Evolutionary conservation across 2,113 vertebrate genomes (phyloP).

Genomic region (Excalfactoria chinensis): DNA sequence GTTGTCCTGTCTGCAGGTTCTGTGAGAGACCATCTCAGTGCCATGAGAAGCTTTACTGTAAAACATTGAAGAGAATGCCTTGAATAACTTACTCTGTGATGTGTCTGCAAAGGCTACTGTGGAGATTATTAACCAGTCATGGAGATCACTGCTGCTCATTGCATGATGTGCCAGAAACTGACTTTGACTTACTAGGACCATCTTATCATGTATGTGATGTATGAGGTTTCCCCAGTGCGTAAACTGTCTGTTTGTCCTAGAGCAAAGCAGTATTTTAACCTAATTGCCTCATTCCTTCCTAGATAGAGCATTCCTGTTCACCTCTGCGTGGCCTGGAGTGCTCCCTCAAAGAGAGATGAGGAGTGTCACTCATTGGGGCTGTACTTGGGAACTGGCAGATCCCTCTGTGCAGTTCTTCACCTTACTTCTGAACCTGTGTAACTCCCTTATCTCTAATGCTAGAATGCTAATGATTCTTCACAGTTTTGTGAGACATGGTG

Average conservation of each 20-base stretch:
- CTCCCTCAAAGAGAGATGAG: background rate
- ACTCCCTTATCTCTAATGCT: background rate
- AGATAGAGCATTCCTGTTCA: background rate
- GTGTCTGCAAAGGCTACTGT: background rate
- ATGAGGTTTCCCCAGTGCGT: background rate
- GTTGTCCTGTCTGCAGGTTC: background rate
- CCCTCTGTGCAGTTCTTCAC: background rate
- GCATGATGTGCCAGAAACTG: background rate
- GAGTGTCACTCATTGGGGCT: background rate
- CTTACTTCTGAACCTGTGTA: background rate
- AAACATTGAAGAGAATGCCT: background rate
- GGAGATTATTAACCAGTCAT: background rate
- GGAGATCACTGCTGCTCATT: too few relatives aligned
- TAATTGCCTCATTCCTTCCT: slow-evolving; percentile 22
- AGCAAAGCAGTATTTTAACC: slow-evolving; percentile 32
- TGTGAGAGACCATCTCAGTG: background rate
- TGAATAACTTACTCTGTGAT: background rate
- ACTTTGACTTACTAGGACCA: background rate
- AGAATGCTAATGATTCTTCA: background rate
- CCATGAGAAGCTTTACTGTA: fast-evolving
- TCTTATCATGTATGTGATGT: background rate
- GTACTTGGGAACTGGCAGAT: background rate
- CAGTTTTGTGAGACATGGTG: background rate
- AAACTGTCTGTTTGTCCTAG: slow-evolving; percentile 4
- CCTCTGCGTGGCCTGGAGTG: background rate